Conservation (phyloP, 2,113 vertebrate genomes). For the Scophthalmus maximus region DNA sequence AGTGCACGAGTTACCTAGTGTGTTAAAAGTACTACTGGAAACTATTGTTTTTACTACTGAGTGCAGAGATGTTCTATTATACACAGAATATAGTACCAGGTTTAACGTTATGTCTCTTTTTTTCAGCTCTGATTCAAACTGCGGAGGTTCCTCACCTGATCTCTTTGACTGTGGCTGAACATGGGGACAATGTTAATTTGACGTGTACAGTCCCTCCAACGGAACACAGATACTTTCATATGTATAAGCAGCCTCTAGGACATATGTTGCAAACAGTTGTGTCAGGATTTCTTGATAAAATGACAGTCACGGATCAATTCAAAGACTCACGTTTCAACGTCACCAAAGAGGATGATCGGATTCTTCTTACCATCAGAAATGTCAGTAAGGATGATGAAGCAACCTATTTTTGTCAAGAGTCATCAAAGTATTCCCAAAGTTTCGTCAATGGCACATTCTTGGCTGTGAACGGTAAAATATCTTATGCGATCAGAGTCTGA, state of each 20-base stretch:
- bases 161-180: constrained; percentile 21
- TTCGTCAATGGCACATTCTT: constrained; percentile 10
- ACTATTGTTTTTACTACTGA: too few species aligned
- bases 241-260: constrained; percentile 49
- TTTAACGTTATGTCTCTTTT: constrained; percentile 21
- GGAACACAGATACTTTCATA: constrained; percentile 16
- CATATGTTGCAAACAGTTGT: constrained; percentile 37
- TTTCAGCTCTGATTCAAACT: constrained; percentile 30
- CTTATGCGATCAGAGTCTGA: neutral
- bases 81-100: neutral
- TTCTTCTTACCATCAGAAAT: constrained; percentile 45
- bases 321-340: neutral
- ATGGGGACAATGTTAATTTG: constrained; percentile 38
- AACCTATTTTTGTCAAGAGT: constrained; percentile 56
- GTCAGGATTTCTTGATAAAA: fast-evolving
- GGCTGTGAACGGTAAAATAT: constrained; percentile 58
- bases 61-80: too few species aligned
- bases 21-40: neutral
- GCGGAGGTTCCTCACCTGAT: neutral
- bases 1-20: neutral
- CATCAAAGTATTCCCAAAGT: fast-evolving
- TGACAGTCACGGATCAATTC: fast-evolving
- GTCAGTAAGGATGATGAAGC: constrained; percentile 63
- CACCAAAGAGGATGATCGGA: fast-evolving
- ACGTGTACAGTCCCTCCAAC: neutral